Conservation (phyloP, 2,113 vertebrate species). For the Osmerus eperlanus region DNA sequence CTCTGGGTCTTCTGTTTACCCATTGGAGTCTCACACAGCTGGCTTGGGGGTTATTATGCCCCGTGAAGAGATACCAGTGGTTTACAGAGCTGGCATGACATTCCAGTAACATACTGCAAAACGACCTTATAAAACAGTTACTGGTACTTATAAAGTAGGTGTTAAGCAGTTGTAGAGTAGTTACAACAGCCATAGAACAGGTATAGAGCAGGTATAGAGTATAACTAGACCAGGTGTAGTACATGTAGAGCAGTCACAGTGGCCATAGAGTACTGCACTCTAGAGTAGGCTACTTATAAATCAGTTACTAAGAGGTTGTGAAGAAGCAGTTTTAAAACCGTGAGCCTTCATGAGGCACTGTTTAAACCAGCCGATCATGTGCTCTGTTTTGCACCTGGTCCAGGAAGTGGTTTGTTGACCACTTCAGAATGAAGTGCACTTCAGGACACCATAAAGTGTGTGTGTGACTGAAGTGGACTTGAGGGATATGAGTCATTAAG, state of each 20-base stretch:
- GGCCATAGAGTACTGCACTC: not conserved
- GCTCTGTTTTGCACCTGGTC: constrained; percentile 29
- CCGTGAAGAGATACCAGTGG: too few species aligned
- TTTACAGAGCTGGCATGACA: too few species aligned
- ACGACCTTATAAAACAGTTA: too few species aligned
- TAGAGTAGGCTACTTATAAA: not conserved
- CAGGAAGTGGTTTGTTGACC: constrained; percentile 59
- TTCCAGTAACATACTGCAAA: too few species aligned
- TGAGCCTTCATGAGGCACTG: constrained; percentile 20
- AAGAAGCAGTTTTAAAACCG: not conserved
- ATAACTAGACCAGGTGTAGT: not conserved
- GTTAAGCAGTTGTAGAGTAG: too few species aligned
- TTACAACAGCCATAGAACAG: too few species aligned
- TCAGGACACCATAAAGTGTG: constrained; percentile 53
- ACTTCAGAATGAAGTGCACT: constrained; percentile 50
- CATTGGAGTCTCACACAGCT: not conserved
- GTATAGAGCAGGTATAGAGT: too few species aligned
- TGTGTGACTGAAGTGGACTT: constrained; percentile 35
- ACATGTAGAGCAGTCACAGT: not conserved
- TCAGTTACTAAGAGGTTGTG: not conserved
- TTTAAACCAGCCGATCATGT: constrained; percentile 28
- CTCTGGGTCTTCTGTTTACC: not conserved
- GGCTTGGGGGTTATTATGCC: too few species aligned
- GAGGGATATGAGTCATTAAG: constrained; percentile 51
- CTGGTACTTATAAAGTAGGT: too few species aligned